Evolutionary conservation across 1,140 invertebrate genomes (phyloP), one percentile per base, ranked within the genome.

Genomic region (Papilio polyxenes): DNA sequence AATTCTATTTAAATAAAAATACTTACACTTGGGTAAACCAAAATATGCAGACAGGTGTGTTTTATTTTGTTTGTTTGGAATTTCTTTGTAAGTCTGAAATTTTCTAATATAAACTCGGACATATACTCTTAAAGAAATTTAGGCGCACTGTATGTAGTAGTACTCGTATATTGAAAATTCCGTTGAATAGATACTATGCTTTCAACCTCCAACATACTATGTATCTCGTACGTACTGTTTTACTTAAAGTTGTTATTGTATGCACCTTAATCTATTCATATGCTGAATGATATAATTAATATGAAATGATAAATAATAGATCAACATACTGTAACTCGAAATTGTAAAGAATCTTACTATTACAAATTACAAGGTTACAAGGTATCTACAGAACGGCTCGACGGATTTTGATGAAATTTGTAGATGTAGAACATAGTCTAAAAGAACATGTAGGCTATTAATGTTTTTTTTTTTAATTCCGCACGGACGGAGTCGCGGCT

Each of bases 1-100:
- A 56, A 56, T 13, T 17, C 13, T 15, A 37, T 72, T 72, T 72
- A 72, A 72, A 72, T 72, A 72, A 72, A 72, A 72, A 37, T 31
- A 31, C 23, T 31, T 31, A 72, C 11, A 72, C 65, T 72, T 72
- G 40, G 23, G 31, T 37, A 17, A 31, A 31, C 62, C 23, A 2
- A 72, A 72, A 37, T 72, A 72, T 72, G 31, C 31, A 23, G 62
- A 37, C 65, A 72, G 65, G 65, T 72, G 65, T 37, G 31, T 72
- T 72, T 72, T 72, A 72, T 72, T 72, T 72, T 17, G 10, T 37
- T 37, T 40, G 65, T 31, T 31, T 72, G 65, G 65, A 1, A 37
- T 31, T 65, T 65, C 65, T 72, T 40, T 69, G 65, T 69, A 40
- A 15, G 10, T 37, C 65, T 72, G 31, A 37, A 72, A 72, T 37